Evolutionary conservation across 2,797 vertebrate species (phyloP).

Genomic region (Syndactyla subalaris): DNA sequence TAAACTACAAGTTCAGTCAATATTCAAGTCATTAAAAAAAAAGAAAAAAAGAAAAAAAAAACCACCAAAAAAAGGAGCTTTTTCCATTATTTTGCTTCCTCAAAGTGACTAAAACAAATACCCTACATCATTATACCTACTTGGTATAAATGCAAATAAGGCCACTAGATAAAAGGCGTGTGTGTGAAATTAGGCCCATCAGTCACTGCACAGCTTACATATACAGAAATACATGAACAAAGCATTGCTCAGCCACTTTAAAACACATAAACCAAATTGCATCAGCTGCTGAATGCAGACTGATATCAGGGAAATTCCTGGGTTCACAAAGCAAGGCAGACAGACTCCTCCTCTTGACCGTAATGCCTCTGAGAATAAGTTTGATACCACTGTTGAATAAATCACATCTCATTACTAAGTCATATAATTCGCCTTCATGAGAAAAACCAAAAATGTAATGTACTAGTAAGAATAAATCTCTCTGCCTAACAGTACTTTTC

Average conservation of each 20-base stretch:
- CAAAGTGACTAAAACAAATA: not conserved
- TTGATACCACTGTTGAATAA: not conserved
- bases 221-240: not conserved
- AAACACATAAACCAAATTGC: not conserved
- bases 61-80: rapidly evolving
- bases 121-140: not conserved
- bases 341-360: not conserved
- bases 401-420: not conserved
- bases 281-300: not conserved
- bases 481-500: not conserved
- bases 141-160: not conserved
- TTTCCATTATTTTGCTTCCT: not conserved
- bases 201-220: not conserved
- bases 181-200: not conserved
- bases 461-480: not conserved
- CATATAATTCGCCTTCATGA: not conserved
- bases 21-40: not conserved
- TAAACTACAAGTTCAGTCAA: not conserved
- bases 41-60: not conserved
- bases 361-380: not conserved
- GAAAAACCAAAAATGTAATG: not conserved
- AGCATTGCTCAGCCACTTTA: not conserved
- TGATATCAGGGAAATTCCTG: not conserved
- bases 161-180: not conserved
- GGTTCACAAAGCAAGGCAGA: not conserved